A percentile compares a stretch with the other conserved stretches of the same genome.
Conservation (phyloP, 1,140 invertebrate species). For the Trichoplusia ni region DNA sequence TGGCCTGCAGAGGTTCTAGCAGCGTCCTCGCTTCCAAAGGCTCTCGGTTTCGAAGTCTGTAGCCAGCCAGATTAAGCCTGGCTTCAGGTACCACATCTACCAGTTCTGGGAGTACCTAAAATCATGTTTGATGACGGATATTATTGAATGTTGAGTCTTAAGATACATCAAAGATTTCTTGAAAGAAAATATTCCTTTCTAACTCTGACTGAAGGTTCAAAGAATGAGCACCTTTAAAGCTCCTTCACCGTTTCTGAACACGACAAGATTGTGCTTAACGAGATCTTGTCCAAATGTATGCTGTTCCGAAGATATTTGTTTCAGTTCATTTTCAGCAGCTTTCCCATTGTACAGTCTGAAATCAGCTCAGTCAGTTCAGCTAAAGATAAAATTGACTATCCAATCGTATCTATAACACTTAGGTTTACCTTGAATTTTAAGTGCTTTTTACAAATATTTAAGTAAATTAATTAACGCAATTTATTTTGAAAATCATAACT, state of each 20-base stretch:
- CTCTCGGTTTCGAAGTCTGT: slow-evolving; percentile 95
- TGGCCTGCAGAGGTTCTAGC: slow-evolving; percentile 96
- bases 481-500: no score
- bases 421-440: no score
- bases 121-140: neutral
- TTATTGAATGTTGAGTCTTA: neutral
- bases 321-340: slow-evolving; percentile 93
- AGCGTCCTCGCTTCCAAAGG: slow-evolving; percentile 94
- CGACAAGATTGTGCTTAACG: slow-evolving; percentile 97
- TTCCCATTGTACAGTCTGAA: slow-evolving; percentile 95
- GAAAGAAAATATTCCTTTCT: no score
- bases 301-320: slow-evolving; percentile 88
- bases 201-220: no score
- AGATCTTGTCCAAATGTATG: slow-evolving; percentile 96
- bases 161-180: neutral
- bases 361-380: no score
- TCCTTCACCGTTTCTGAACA: slow-evolving; percentile 97
- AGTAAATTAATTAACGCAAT: no score
- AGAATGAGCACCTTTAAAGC: slow-evolving; percentile 93
- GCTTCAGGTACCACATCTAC: slow-evolving; percentile 99
- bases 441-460: no score
- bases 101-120: slow-evolving; percentile 92
- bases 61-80: slow-evolving; percentile 95
- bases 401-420: no score
- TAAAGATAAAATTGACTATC: no score